Percentiles rank a stretch among this genome's conserved stretches.
These are phyloP conservation scores for Pangasius macronema DNA, from an alignment of 2,797 vertebrate genomes.

Conservation along the genomic window DNA sequence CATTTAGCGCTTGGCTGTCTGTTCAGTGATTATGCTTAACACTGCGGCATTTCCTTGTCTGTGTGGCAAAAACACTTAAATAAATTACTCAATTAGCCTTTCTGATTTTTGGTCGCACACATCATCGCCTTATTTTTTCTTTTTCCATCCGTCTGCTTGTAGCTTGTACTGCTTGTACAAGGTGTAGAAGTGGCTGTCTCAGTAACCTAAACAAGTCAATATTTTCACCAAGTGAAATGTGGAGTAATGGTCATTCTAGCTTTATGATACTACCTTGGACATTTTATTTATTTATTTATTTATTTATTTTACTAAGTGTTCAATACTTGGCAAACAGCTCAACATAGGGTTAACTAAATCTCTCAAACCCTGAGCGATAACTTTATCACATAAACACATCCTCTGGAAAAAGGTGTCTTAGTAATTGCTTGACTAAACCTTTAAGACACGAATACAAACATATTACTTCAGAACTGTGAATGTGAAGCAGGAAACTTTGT, in stretches of 20 bases:
- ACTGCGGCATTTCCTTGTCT: neutral
- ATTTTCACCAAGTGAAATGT: neutral
- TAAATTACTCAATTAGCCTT: neutral
- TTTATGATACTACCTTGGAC: neutral
- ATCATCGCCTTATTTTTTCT: neutral
- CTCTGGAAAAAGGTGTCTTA: neutral
- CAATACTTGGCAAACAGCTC: neutral
- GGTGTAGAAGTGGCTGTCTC: neutral
- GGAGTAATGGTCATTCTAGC: neutral
- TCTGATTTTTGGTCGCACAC: neutral
- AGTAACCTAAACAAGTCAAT: neutral
- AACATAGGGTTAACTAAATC: neutral
- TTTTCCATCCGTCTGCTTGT: neutral
- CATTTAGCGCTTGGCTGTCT: neutral
- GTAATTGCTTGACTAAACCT: neutral
- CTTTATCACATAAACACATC: neutral
- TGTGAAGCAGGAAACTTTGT: neutral
- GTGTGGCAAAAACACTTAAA: neutral
- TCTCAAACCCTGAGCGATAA: neutral
- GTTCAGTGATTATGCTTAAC: neutral
- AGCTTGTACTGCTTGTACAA: neutral
- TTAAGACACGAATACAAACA: neutral
- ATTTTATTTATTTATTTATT: neutral
- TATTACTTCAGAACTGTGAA: neutral
- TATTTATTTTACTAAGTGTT: neutral